These are phyloP conservation scores for Baccha elongata DNA, from an alignment of 2,888 invertebrate species.

Conservation along the genomic window DNA sequence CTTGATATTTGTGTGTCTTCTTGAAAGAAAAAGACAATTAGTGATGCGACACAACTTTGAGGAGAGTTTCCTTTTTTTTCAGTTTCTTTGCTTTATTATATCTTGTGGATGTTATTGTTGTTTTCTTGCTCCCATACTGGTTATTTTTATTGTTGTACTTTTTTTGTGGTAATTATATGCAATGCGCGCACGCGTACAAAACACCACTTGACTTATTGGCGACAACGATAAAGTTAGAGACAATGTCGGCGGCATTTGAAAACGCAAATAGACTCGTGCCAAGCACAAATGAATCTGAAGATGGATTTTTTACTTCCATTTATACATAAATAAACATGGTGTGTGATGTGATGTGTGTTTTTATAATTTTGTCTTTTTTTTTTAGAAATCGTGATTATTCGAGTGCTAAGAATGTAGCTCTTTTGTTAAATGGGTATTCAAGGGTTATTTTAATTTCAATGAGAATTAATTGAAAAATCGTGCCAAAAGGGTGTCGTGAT, in stretches of 20 bases:
- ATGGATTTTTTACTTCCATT: constrained; percentile 16
- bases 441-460: background rate
- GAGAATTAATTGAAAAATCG: constrained; percentile 42
- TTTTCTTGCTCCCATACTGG: constrained; percentile 7
- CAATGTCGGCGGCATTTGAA: constrained; percentile 16
- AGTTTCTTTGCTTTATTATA: background rate
- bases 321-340: no score
- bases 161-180: constrained; percentile 52
- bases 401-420: background rate
- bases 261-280: constrained; percentile 61
- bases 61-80: constrained; percentile 10
- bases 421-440: constrained; percentile 31
- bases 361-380: constrained; percentile 12
- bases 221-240: constrained; percentile 7
- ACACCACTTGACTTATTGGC: constrained; percentile 60
- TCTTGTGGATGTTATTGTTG: background rate
- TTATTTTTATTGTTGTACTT: constrained; percentile 21
- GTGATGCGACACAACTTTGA: constrained; percentile 34
- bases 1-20: constrained; percentile 31
- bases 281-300: constrained; percentile 45
- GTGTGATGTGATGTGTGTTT: background rate
- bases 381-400: constrained; percentile 57
- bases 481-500: constrained; percentile 37
- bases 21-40: constrained; percentile 50
- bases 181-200: constrained; percentile 61